Conservation (phyloP, 1,140 invertebrate genomes). For the Drosophila sp. region DNA sequence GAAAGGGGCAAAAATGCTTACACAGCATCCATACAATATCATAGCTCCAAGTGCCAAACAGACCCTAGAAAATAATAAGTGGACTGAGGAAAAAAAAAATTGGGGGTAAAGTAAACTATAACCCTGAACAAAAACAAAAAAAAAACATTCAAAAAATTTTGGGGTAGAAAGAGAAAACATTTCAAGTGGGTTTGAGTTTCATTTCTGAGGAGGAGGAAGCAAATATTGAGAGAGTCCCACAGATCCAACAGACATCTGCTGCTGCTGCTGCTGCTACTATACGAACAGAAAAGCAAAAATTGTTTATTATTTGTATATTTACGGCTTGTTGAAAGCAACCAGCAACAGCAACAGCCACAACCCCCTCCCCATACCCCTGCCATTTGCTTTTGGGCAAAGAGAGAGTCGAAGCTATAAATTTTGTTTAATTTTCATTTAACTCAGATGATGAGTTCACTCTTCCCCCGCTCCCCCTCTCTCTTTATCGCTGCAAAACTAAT, state of each 20-base stretch:
- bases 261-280: background rate
- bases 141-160: background rate
- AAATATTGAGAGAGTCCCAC: slow-evolving; percentile 11
- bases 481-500: slow-evolving; percentile 14
- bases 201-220: background rate
- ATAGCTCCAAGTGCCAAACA: background rate
- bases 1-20: background rate
- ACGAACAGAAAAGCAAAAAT: background rate
- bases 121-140: slow-evolving; percentile 3
- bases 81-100: background rate
- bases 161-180: background rate
- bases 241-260: slow-evolving; percentile 24
- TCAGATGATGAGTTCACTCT: slow-evolving; percentile 6
- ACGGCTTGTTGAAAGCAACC: slow-evolving; percentile 25
- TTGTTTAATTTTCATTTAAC: slow-evolving; percentile 14
- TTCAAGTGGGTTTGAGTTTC: slow-evolving; percentile 10
- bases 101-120: slow-evolving; percentile 1
- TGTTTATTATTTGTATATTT: slow-evolving; percentile 46
- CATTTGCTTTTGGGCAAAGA: background rate
- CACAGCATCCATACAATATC: background rate
- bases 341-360: slow-evolving; percentile 8
- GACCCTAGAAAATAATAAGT: background rate
- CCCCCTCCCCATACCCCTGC: background rate
- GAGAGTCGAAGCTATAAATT: slow-evolving; percentile 2
- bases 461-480: background rate